Conservation (phyloP, 1,140 invertebrate genomes). For the Goniozus legneri region DNA sequence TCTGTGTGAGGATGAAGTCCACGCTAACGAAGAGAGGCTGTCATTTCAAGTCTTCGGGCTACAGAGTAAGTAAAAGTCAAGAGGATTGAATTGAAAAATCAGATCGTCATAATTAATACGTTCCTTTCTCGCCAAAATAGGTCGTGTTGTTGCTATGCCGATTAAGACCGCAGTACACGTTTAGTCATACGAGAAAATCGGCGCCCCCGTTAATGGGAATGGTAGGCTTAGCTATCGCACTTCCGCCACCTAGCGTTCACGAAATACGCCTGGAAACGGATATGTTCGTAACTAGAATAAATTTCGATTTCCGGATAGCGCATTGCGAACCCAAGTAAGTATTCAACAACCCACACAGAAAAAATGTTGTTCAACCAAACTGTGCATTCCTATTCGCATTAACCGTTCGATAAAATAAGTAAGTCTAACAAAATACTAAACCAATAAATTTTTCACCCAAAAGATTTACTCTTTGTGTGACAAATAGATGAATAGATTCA, state of each 20-base stretch:
- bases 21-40: constrained; percentile 95
- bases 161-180: constrained; percentile 86
- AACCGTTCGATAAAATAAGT: too few relatives aligned
- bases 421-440: too few relatives aligned
- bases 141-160: constrained; percentile 89
- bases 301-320: constrained; percentile 92
- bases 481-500: too few relatives aligned
- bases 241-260: constrained; percentile 93
- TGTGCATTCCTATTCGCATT: too few relatives aligned
- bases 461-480: too few relatives aligned
- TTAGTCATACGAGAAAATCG: constrained; percentile 82
- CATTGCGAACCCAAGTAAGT: constrained; percentile 93
- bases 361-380: too few relatives aligned
- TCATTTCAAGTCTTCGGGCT: constrained; percentile 97
- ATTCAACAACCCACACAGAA: too few relatives aligned
- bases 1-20: constrained; percentile 97
- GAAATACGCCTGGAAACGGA: constrained; percentile 93
- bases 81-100: too few relatives aligned
- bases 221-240: constrained; percentile 90
- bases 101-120: constrained; percentile 2
- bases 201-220: constrained; percentile 82
- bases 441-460: too few relatives aligned
- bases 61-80: constrained; percentile 90
- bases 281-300: constrained; percentile 95
- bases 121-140: constrained; percentile 57